Evolutionary conservation across 1,140 invertebrate species (phyloP).

Genomic region (Pseudomyrmex pallidus): DNA sequence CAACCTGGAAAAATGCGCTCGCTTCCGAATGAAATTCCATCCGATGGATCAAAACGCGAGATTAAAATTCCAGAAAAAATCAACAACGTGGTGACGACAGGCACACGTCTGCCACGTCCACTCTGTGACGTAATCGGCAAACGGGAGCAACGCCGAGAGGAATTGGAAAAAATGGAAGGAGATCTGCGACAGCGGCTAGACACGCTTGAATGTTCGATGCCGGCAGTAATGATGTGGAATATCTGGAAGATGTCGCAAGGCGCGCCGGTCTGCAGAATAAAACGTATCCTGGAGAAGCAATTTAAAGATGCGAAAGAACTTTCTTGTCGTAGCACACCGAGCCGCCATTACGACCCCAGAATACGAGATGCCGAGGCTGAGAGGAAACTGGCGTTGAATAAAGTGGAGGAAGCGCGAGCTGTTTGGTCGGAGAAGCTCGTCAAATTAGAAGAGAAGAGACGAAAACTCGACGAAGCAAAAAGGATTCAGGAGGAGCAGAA

Average conservation of each 20-base stretch:
- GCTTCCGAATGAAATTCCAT: not conserved
- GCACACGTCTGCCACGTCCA: slow-evolving; percentile 62
- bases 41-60: slow-evolving; percentile 10
- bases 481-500: slow-evolving; percentile 64
- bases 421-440: slow-evolving; percentile 72
- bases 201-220: slow-evolving; percentile 88
- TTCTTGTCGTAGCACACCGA: slow-evolving; percentile 69
- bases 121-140: slow-evolving; percentile 83
- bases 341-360: slow-evolving; percentile 74
- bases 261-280: slow-evolving; percentile 28
- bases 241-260: slow-evolving; percentile 80
- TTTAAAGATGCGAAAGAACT: slow-evolving; percentile 65
- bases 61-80: slow-evolving; percentile 5
- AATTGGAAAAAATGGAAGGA: slow-evolving; percentile 86
- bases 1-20: not conserved
- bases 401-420: slow-evolving; percentile 72
- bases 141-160: slow-evolving; percentile 87
- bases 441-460: slow-evolving; percentile 60
- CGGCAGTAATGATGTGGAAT: slow-evolving; percentile 88
- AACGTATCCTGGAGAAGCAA: slow-evolving; percentile 71
- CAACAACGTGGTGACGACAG: not conserved
- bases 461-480: slow-evolving; percentile 68
- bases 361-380: slow-evolving; percentile 77
- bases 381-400: slow-evolving; percentile 73
- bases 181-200: slow-evolving; percentile 87